These are phyloP conservation scores for Ips typographus DNA, from an alignment of 1,140 invertebrate genomes.

Conservation along the genomic window DNA sequence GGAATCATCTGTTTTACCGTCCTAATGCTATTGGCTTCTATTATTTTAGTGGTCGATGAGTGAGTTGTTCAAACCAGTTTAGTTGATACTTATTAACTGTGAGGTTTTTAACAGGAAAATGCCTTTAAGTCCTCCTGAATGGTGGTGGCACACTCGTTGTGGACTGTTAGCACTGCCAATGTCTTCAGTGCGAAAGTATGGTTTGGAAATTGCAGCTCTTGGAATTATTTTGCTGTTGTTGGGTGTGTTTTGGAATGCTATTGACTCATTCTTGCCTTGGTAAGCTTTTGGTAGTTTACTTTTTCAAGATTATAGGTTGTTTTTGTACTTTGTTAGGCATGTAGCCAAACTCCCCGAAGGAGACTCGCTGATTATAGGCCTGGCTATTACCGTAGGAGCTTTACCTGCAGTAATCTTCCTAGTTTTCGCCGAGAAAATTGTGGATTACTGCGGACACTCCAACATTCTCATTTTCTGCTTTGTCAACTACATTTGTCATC, in stretches of 20 bases:
- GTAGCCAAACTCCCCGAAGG: conserved; percentile 58
- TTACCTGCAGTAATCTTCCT: conserved; percentile 71
- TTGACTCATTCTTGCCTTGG: conserved; percentile 76
- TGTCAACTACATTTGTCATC: conserved; percentile 75
- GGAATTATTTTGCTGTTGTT: conserved; percentile 69
- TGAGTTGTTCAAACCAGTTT: conserved; percentile 44
- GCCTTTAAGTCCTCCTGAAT: conserved; percentile 75
- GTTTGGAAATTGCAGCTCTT: conserved; percentile 68
- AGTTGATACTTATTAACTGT: background rate
- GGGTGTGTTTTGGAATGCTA: conserved; percentile 75
- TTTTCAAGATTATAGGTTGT: conserved; percentile 58
- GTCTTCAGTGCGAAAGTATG: conserved; percentile 71
- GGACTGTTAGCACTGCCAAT: conserved; percentile 72
- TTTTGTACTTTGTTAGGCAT: conserved; percentile 55
- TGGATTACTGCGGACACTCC: conserved; percentile 82
- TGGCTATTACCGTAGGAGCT: conserved; percentile 66
- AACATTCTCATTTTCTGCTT: conserved; percentile 81
- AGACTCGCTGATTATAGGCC: conserved; percentile 63
- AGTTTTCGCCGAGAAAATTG: conserved; percentile 76
- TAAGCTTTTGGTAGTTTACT: conserved; percentile 23
- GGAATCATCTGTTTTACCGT: conserved; percentile 62
- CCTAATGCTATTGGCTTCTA: conserved; percentile 64
- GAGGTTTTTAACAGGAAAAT: conserved; percentile 56
- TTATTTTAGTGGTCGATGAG: conserved; percentile 64
- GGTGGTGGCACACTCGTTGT: conserved; percentile 81